Conservation (phyloP, 64 coral and sea anemone genomes). For the Astreopora myriophthalma region DNA sequence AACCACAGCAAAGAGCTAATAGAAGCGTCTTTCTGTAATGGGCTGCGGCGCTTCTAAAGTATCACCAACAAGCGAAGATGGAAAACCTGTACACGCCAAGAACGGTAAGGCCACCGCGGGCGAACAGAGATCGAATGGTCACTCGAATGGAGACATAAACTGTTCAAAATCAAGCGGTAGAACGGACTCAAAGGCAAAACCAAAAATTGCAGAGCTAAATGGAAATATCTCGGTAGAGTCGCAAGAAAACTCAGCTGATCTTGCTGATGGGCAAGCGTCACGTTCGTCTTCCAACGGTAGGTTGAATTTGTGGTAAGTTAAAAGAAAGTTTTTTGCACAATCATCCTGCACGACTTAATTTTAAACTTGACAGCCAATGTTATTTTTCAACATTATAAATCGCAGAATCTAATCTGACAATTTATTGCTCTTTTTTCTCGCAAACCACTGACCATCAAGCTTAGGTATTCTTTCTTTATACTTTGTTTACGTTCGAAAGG, state of each 20-base stretch:
- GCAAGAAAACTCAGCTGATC: not conserved
- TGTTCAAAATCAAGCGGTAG: not conserved
- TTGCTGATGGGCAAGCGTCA: not conserved
- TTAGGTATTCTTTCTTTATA: too few relatives aligned
- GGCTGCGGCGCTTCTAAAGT: conserved; percentile 49
- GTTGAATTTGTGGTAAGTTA: too few relatives aligned
- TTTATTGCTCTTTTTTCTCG: too few relatives aligned
- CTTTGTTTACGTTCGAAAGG: conserved; percentile 4
- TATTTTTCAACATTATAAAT: too few relatives aligned
- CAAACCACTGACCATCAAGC: too few relatives aligned
- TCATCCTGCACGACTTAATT: too few relatives aligned
- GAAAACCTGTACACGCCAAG: not conserved
- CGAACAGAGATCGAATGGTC: conserved; percentile 17
- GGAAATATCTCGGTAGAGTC: not conserved
- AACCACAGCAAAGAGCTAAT: not conserved
- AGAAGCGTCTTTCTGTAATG: not conserved
- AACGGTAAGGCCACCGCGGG: not conserved
- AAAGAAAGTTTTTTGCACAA: too few relatives aligned
- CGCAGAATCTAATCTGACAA: too few relatives aligned
- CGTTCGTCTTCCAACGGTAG: not conserved
- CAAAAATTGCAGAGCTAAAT: not conserved
- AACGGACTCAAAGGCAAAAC: not conserved
- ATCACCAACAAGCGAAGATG: not conserved
- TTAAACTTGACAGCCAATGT: too few relatives aligned
- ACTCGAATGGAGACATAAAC: not conserved